A percentile compares a stretch with the other conserved stretches of the same genome.
phyloP scores from a whole-genome alignment of 2,797 vertebrate species.

The Anolis apletophallus region DNA sequence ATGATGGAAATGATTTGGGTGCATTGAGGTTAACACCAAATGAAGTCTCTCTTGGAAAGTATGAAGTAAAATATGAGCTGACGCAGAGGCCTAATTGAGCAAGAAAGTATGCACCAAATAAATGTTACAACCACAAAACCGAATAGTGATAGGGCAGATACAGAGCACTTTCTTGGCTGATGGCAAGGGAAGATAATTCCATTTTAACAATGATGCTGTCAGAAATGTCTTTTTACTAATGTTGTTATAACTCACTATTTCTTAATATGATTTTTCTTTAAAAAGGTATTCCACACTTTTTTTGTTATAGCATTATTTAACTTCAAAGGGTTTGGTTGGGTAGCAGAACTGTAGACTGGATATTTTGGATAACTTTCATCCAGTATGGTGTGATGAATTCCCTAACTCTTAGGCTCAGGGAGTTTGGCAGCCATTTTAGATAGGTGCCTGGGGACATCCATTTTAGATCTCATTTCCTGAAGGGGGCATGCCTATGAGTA shows the following conservation, averaged over 20 bases:
- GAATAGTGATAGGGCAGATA: constrained; percentile 63
- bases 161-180: constrained; percentile 58
- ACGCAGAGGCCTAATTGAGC: constrained; percentile 61
- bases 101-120: constrained; percentile 70
- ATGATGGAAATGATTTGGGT: background rate
- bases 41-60: constrained; percentile 11
- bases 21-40: constrained; percentile 31
- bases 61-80: constrained; percentile 42
- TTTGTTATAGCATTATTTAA: constrained; percentile 47
- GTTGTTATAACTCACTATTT: constrained; percentile 40
- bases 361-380: constrained; percentile 43
- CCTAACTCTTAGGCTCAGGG: no score
- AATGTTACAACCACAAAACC: constrained; percentile 66
- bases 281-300: constrained; percentile 44
- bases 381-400: no score
- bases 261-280: background rate
- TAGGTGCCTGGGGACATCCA: no score
- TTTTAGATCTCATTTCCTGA: no score
- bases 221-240: constrained; percentile 64
- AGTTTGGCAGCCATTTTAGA: no score
- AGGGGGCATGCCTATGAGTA: no score
- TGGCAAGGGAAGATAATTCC: constrained; percentile 57
- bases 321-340: constrained; percentile 46
- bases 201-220: constrained; percentile 52
- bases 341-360: constrained; percentile 21